These are phyloP conservation scores for Copidosoma floridanum DNA, from an alignment of 1,140 invertebrate genomes.

Conservation along the genomic window DNA sequence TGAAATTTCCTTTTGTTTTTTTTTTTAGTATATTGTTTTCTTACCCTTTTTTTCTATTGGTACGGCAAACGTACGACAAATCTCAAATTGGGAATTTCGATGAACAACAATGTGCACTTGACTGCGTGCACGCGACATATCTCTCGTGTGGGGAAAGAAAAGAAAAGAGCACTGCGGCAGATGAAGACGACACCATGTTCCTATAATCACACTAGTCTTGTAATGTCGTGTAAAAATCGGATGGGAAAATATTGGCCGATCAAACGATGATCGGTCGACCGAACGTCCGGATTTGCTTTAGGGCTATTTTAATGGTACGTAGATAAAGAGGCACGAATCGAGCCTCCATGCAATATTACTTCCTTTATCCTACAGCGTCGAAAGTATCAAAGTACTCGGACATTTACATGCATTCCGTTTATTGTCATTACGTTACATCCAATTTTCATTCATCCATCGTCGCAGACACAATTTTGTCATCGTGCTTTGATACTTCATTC, in stretches of 20 bases:
- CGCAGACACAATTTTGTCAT: not conserved
- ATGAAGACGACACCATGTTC: conserved; percentile 53
- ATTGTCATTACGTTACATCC: not conserved
- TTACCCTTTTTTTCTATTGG: no score
- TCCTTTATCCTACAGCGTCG: not conserved
- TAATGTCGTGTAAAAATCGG: conserved; percentile 30
- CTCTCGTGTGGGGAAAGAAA: conserved; percentile 19
- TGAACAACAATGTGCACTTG: no score
- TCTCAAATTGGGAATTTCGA: no score
- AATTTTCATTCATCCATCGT: not conserved
- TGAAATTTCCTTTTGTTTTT: no score
- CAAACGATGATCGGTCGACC: not conserved
- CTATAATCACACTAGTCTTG: conserved; percentile 57
- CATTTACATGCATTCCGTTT: not conserved
- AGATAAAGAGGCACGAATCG: no score
- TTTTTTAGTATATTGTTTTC: no score
- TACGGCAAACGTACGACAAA: no score
- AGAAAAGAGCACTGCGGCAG: conserved; percentile 32
- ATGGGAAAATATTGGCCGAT: not conserved
- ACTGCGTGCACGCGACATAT: conserved; percentile 34
- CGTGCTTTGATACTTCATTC: conserved; percentile 10
- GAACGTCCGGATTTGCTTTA: conserved; percentile 5
- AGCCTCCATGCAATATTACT: not conserved
- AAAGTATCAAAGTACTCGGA: conserved; percentile 20
- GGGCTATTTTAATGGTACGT: conserved; percentile 3